Evolutionary conservation across 2,797 vertebrate genomes (phyloP).

Genomic region (Pteronotus mesoamericanus): DNA sequence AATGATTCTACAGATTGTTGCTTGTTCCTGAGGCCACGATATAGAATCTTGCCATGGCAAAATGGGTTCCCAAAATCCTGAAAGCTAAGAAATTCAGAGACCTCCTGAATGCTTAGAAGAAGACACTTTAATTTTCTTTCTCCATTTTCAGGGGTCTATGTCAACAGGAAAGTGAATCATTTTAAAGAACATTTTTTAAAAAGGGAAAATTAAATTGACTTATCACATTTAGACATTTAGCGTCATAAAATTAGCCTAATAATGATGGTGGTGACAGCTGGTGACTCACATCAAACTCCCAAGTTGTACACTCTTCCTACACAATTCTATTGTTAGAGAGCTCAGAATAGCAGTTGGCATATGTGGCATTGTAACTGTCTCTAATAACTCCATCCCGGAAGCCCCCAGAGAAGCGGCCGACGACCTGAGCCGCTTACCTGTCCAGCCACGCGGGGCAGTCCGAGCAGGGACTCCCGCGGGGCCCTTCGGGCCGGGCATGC

Average conservation of each 20-base stretch:
- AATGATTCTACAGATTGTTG: neutral
- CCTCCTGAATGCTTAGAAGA: neutral
- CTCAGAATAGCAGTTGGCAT: constrained; percentile 31
- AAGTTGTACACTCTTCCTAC: constrained; percentile 38
- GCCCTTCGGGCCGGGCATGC: neutral
- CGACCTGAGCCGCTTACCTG: constrained; percentile 66
- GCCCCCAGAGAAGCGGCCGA: neutral
- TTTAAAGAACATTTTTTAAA: constrained; percentile 37
- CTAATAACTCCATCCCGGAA: neutral
- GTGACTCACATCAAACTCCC: constrained; percentile 48
- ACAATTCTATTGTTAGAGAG: constrained; percentile 53
- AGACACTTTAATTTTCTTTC: neutral
- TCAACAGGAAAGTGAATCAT: neutral
- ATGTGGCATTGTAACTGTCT: neutral
- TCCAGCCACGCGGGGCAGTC: constrained; percentile 49
- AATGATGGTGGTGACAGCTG: constrained; percentile 43
- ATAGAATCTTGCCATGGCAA: neutral
- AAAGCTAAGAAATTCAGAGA: neutral
- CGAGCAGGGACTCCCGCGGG: fast-evolving
- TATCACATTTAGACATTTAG: constrained; percentile 53
- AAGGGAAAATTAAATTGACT: constrained; percentile 41
- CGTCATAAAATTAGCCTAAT: constrained; percentile 49
- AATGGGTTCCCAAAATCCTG: neutral
- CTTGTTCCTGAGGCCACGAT: neutral
- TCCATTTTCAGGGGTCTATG: neutral